phyloP scores from a whole-genome alignment of 64 coral and sea anemone genomes.

The Orbicella faveolata region DNA sequence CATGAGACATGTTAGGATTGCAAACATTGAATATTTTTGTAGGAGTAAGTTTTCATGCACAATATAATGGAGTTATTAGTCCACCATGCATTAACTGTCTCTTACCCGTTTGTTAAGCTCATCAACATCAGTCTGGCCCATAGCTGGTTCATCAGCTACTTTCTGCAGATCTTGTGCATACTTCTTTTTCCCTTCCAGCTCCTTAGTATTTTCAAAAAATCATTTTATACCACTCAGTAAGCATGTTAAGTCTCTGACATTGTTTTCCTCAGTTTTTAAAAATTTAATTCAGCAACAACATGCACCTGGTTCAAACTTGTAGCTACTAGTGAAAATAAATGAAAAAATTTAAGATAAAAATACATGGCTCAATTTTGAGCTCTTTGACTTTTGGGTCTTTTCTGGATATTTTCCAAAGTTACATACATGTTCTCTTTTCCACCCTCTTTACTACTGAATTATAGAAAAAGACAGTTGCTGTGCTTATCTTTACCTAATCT shows the following conservation, averaged over 20 bases:
- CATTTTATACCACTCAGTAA: neutral
- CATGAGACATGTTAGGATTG: too few relatives aligned
- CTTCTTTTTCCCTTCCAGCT: conserved; percentile 88
- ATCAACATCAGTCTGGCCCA: conserved; percentile 93
- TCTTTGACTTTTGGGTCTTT: too few relatives aligned
- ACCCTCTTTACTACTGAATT: too few relatives aligned
- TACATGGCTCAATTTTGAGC: too few relatives aligned
- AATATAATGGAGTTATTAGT: neutral
- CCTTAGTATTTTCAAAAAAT: conserved; percentile 40
- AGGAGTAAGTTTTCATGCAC: too few relatives aligned
- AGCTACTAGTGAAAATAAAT: too few relatives aligned
- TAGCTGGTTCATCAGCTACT: conserved; percentile 96
- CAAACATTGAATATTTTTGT: neutral
- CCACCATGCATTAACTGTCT: neutral
- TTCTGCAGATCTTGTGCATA: conserved; percentile 81
- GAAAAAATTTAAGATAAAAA: too few relatives aligned
- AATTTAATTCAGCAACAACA: too few relatives aligned
- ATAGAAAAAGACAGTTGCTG: neutral
- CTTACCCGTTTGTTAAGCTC: conserved; percentile 89
- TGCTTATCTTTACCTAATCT: neutral
- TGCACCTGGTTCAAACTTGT: too few relatives aligned
- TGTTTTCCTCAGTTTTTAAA: too few relatives aligned
- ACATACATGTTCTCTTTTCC: too few relatives aligned
- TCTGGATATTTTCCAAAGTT: too few relatives aligned
- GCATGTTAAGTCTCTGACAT: neutral